Conservation (phyloP, 2,797 vertebrate genomes). For the Chrysolophus pictus region DNA sequence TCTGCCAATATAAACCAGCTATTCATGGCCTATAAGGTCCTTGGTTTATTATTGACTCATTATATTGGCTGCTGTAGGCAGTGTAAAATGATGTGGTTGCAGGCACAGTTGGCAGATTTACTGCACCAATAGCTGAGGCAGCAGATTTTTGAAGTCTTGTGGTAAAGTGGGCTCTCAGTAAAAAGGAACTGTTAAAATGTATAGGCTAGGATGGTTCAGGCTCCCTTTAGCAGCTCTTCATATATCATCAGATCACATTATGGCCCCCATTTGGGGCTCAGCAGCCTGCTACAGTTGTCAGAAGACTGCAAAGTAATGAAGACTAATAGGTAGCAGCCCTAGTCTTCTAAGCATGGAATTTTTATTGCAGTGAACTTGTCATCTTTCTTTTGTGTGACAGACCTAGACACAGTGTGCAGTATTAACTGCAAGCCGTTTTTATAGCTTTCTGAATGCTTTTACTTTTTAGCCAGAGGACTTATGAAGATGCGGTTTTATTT, state of each 20-base stretch:
- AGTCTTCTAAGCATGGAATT: constrained; percentile 89
- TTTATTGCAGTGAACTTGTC: constrained; percentile 90
- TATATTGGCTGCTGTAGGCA: constrained; percentile 84
- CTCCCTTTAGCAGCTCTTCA: constrained; percentile 90
- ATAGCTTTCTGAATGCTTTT: constrained; percentile 78
- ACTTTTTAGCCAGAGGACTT: constrained; percentile 79
- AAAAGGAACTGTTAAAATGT: constrained; percentile 87
- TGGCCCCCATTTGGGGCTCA: constrained; percentile 90
- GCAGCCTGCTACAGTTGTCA: constrained; percentile 91
- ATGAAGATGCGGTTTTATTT: constrained; percentile 74
- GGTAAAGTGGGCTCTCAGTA: constrained; percentile 85
- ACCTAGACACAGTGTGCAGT: constrained; percentile 83
- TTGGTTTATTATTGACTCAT: constrained; percentile 87
- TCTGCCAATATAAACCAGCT: constrained; percentile 79
- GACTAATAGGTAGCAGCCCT: constrained; percentile 89
- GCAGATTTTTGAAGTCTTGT: constrained; percentile 86
- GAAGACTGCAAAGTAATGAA: constrained; percentile 92
- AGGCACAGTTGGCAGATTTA: constrained; percentile 86
- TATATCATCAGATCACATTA: constrained; percentile 93
- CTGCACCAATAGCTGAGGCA: constrained; percentile 85
- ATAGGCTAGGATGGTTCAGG: constrained; percentile 86
- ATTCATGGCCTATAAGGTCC: constrained; percentile 78
- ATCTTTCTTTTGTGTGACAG: constrained; percentile 89
- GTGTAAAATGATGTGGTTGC: constrained; percentile 84
- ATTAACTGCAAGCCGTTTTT: constrained; percentile 81